Percentiles rank a stretch among this genome's conserved stretches.
phyloP scores from a whole-genome alignment of 2,797 vertebrate genomes.

The Salmo trutta region DNA sequence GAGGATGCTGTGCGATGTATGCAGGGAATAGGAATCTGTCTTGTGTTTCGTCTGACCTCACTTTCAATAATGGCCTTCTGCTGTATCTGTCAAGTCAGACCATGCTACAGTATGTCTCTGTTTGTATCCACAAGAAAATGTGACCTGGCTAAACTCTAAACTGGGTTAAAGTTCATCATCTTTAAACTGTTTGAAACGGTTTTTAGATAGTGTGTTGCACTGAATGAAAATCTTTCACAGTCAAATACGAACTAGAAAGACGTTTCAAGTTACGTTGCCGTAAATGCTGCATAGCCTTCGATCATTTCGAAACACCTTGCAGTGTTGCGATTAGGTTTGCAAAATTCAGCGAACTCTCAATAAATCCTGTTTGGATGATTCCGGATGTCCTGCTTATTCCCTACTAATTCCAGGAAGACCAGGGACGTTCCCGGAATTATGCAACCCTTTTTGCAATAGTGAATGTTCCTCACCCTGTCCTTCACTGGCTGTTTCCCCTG shows the following conservation, averaged over 20 bases:
- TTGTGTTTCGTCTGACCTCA: background rate
- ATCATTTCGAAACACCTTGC: too few relatives aligned
- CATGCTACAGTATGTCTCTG: background rate
- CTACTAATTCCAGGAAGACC: too few relatives aligned
- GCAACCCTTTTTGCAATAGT: background rate
- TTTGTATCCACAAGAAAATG: background rate
- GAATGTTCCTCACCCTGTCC: background rate
- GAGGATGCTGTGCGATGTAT: conserved; percentile 28
- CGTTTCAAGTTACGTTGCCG: background rate
- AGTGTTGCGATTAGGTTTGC: too few relatives aligned
- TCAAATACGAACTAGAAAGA: background rate
- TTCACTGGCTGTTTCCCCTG: background rate
- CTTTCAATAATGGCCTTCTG: background rate
- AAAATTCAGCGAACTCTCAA: too few relatives aligned
- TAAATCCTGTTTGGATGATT: too few relatives aligned
- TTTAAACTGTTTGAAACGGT: background rate
- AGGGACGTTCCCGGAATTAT: too few relatives aligned
- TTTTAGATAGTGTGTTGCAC: background rate
- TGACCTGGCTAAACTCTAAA: background rate
- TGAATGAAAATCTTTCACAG: conserved; percentile 25
- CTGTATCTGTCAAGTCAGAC: background rate
- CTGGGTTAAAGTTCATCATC: background rate
- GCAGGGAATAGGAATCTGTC: conserved; percentile 23
- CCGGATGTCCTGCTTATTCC: too few relatives aligned
- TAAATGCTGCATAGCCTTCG: background rate